Evolutionary conservation across 2,113 vertebrate genomes (phyloP).

Genomic region (Neotragus pygmaeus): DNA sequence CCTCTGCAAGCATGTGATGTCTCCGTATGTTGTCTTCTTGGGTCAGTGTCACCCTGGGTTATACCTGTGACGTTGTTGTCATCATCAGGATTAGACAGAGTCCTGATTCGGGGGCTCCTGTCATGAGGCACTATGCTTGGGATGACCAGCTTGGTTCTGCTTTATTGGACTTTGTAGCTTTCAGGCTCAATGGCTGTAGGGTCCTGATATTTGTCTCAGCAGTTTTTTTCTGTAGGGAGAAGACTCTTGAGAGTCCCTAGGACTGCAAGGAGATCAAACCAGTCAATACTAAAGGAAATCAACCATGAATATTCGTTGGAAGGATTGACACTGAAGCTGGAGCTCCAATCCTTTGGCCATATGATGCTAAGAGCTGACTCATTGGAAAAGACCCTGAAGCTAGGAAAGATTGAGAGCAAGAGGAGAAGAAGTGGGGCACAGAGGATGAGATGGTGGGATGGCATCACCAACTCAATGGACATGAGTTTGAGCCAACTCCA

Average conservation of each 20-base stretch:
- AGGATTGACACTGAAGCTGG: background rate
- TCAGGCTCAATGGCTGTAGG: background rate
- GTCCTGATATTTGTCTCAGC: background rate
- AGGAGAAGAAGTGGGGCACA: background rate
- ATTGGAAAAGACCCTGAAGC: background rate
- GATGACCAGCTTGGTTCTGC: background rate
- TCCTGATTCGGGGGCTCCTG: background rate
- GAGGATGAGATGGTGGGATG: background rate
- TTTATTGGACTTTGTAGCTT: background rate
- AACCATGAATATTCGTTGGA: background rate
- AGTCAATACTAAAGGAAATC: background rate
- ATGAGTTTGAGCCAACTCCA: background rate
- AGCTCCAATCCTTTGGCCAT: background rate
- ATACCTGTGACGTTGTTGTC: rapidly evolving
- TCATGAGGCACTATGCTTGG: background rate
- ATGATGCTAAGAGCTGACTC: background rate
- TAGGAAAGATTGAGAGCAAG: background rate
- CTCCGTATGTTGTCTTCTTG: background rate
- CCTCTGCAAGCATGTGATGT: background rate
- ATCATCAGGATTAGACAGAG: background rate
- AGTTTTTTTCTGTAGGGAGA: background rate
- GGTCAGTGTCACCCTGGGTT: background rate
- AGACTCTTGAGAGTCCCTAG: background rate
- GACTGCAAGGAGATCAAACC: background rate
- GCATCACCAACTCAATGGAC: background rate